These are phyloP conservation scores for Elephantulus edwardii DNA, from an alignment of 2,113 vertebrate genomes.

Conservation along the genomic window DNA sequence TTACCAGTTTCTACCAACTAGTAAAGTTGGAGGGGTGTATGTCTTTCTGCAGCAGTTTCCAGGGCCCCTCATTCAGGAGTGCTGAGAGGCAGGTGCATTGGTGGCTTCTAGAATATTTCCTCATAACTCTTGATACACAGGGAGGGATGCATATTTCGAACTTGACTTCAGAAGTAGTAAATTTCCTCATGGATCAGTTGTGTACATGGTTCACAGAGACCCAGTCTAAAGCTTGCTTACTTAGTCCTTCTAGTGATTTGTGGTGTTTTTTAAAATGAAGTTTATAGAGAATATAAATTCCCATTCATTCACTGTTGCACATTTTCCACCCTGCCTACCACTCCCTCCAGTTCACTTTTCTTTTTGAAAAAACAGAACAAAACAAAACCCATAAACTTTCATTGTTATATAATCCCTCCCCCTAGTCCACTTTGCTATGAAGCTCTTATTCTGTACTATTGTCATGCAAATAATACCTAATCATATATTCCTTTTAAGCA, in stretches of 20 bases:
- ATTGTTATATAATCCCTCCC: too few species aligned
- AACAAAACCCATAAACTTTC: too few species aligned
- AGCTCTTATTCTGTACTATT: too few species aligned
- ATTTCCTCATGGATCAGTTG: neutral
- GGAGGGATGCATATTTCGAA: neutral
- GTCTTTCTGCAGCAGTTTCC: neutral
- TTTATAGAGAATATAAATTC: too few species aligned
- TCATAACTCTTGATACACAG: neutral
- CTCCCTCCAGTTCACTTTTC: too few species aligned
- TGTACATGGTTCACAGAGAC: neutral
- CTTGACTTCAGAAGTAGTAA: neutral
- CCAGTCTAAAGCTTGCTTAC: neutral
- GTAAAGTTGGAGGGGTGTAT: neutral
- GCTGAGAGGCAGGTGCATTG: neutral
- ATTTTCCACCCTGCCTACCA: too few species aligned
- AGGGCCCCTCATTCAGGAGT: neutral
- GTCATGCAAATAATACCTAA: too few species aligned
- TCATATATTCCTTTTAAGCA: too few species aligned
- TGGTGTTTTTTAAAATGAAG: too few species aligned
- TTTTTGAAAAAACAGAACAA: too few species aligned
- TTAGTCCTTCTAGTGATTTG: neutral
- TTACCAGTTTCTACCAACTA: neutral
- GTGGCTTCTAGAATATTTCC: neutral
- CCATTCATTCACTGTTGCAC: too few species aligned
- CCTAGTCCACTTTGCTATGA: too few species aligned